phyloP scores from a whole-genome alignment of 2,888 invertebrate species.

The Callosobruchus maculatus region DNA sequence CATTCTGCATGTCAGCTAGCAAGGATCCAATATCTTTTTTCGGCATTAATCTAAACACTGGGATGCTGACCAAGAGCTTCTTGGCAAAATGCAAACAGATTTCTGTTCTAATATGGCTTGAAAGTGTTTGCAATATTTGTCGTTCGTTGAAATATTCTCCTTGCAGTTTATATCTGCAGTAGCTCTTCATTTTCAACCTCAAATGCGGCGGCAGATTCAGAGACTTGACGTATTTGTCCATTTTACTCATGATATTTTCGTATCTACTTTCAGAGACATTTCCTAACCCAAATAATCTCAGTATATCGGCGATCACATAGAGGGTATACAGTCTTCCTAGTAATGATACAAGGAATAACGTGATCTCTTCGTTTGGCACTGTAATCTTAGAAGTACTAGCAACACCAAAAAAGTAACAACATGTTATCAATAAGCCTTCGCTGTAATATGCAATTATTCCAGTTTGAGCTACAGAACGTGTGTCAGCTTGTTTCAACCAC shows the following conservation, averaged over 20 bases:
- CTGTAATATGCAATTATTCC: not conserved
- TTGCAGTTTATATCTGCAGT: constrained; percentile 15
- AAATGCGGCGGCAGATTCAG: not conserved
- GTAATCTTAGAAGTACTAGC: not conserved
- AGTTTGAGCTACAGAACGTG: too few relatives aligned
- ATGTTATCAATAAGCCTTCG: not conserved
- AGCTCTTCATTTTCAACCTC: not conserved
- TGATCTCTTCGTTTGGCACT: not conserved
- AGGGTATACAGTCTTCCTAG: constrained; percentile 2
- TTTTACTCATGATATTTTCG: not conserved
- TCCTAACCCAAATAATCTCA: not conserved
- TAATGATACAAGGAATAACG: not conserved
- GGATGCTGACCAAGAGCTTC: constrained; percentile 14
- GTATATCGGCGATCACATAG: not conserved
- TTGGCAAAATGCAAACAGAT: constrained; percentile 13
- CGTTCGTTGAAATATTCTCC: constrained; percentile 17
- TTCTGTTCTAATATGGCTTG: constrained; percentile 12
- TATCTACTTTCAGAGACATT: not conserved
- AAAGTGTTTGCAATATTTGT: constrained; percentile 13
- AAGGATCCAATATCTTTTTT: constrained; percentile 7
- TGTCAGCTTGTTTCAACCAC: too few relatives aligned
- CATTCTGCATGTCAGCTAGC: constrained; percentile 10
- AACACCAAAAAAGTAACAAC: constrained; percentile 1
- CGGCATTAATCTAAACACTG: constrained; percentile 13
- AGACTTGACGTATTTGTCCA: not conserved